These are phyloP conservation scores for Neodiprion virginianus DNA, from an alignment of 1,140 invertebrate species.

Conservation along the genomic window DNA sequence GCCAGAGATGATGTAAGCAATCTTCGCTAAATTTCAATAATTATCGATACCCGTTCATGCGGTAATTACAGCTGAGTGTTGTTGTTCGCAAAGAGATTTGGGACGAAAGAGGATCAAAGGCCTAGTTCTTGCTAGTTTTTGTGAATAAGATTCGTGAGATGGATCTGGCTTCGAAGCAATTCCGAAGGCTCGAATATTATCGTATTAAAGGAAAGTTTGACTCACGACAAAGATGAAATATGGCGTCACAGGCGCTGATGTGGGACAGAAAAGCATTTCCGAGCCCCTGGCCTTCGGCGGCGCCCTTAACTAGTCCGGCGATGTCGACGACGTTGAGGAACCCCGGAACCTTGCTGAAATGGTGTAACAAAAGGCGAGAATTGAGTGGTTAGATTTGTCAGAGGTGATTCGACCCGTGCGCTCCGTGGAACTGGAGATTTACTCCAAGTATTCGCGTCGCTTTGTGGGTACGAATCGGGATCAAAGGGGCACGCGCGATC, in stretches of 20 bases:
- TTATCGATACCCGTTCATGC: too few relatives aligned
- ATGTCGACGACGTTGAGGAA: slow-evolving; percentile 98
- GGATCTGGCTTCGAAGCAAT: too few relatives aligned
- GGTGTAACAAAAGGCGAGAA: slow-evolving; percentile 33
- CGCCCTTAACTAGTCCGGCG: slow-evolving; percentile 97
- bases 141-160: too few relatives aligned
- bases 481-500: slow-evolving; percentile 30
- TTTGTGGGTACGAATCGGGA: slow-evolving; percentile 18
- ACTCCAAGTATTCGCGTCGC: neutral
- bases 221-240: slow-evolving; percentile 97
- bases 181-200: too few relatives aligned
- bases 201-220: slow-evolving; percentile 43
- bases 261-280: slow-evolving; percentile 99
- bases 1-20: too few relatives aligned
- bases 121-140: too few relatives aligned
- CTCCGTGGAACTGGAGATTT: neutral
- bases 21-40: too few relatives aligned
- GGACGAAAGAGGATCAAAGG: too few relatives aligned
- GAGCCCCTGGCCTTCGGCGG: slow-evolving; percentile 96
- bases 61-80: too few relatives aligned
- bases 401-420: slow-evolving; percentile 1
- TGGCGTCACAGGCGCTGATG: slow-evolving; percentile 98
- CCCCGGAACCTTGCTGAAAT: slow-evolving; percentile 93
- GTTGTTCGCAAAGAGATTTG: too few relatives aligned
- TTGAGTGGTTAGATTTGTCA: slow-evolving; percentile 6